Percentiles rank a stretch among this genome's conserved stretches.
Evolutionary conservation across 2,797 vertebrate genomes (phyloP).

Genomic region (Schizopygopsis pylzovi): DNA sequence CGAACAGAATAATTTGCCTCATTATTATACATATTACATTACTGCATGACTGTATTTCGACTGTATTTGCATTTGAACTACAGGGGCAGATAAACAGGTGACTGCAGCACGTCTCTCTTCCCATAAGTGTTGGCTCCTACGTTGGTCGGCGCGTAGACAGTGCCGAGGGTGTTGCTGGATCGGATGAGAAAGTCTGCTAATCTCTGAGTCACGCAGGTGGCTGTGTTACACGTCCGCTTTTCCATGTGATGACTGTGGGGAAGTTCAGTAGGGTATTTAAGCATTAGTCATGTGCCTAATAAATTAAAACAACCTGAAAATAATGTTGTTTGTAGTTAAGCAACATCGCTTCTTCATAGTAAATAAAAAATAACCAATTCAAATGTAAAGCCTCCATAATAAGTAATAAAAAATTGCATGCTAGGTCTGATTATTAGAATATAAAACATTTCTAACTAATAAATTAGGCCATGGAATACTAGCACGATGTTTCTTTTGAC

Average conservation of each 20-base stretch:
- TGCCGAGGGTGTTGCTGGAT: conserved; percentile 83
- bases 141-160: conserved; percentile 83
- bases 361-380: not conserved
- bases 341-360: not conserved
- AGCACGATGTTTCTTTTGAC: not conserved
- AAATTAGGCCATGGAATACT: not conserved
- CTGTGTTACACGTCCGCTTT: conserved; percentile 89
- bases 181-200: conserved; percentile 89
- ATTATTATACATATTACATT: conserved; percentile 37
- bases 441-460: too few species aligned
- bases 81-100: conserved; percentile 69
- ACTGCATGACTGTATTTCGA: not conserved
- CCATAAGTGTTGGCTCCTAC: conserved; percentile 89
- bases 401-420: too few species aligned
- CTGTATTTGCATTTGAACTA: conserved; percentile 66
- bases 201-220: conserved; percentile 89
- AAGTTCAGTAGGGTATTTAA: not conserved
- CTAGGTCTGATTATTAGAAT: too few species aligned
- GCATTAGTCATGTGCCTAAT: not conserved
- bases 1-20: conserved; percentile 42
- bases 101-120: conserved; percentile 79
- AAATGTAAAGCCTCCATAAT: not conserved
- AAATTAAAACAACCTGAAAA: not conserved
- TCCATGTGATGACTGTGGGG: conserved; percentile 74
- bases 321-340: not conserved